Base-by-base conservation (phyloP, 1,140 invertebrate genomes). In the Zaprionus tsacasi region DNA sequence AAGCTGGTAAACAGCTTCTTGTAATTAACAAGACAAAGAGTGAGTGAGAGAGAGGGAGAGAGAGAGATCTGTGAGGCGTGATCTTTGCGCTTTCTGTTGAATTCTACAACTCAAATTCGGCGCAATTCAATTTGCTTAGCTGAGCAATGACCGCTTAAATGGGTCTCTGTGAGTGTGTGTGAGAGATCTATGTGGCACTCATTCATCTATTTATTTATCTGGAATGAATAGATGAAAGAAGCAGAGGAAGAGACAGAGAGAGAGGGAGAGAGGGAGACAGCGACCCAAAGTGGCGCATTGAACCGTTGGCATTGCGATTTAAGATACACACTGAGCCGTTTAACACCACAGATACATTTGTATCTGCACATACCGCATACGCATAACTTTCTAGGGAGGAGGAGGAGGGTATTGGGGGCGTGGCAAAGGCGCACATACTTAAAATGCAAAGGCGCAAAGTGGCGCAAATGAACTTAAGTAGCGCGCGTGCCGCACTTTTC, bases 391-490 rank as follows among this genome's bases (percentile, higher is more conserved):
- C 40, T 60, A 60, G 70, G 35, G 10, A 8, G 10, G 3, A 13
- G 6, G 15, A n/a, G 15, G 5, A 3, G 7, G 17, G 43, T 0
- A 17, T 0, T 15, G n/a, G 17, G 8, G 17, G 17, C 15, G 45
- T 12, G 45, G 17, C 45, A 48, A 54, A 56, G 50, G 45, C 65
- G 58, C 70, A 59, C 75, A 55, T 75, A 87, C 85, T 86, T 86
- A 82, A 82, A 86, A 86, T 86, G 82, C 82, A 79, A 52, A 68
- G 74, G 61, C 70, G 61, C 82, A 86, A 87, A 86, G 81, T 89
- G 77, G 80, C 85, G 78, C 80, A 88, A 88, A 88, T 89, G 83
- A 88, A 88, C 85, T 89, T 88, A 89, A 89, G 85, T 78, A 78
- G 77, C 76, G 76, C 64, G 76, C 79, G 82, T 70, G 77, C 57